These are phyloP conservation scores for Toxotes jaculatrix DNA, from an alignment of 2,113 vertebrate genomes.

Conservation along the genomic window DNA sequence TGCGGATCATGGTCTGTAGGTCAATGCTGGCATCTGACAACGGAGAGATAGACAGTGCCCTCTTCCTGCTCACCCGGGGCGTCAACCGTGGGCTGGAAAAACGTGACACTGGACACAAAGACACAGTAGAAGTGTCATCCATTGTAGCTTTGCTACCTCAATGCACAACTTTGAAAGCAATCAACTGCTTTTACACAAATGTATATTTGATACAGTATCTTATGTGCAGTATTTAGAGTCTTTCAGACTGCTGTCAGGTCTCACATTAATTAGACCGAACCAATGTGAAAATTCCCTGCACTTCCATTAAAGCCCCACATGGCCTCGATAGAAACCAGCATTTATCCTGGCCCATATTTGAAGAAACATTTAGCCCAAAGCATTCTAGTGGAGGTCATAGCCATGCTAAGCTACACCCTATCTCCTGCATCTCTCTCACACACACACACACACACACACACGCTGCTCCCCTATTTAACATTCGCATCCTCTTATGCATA, in stretches of 20 bases:
- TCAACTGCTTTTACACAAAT: not conserved
- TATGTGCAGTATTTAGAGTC: not conserved
- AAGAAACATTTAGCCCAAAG: constrained; percentile 26
- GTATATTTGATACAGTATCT: not conserved
- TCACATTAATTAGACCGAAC: not conserved
- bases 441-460: constrained; percentile 24
- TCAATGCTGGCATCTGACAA: constrained; percentile 98
- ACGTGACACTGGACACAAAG: constrained; percentile 89
- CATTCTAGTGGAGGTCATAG: constrained; percentile 65
- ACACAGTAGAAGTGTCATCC: not conserved
- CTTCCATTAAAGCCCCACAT: not conserved
- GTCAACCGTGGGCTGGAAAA: constrained; percentile 96
- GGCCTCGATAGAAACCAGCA: constrained; percentile 12
- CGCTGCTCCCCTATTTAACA: constrained; percentile 65
- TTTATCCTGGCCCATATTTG: constrained; percentile 24
- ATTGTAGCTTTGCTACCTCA: not conserved
- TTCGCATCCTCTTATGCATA: constrained; percentile 80
- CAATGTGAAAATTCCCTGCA: not conserved
- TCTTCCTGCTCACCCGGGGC: constrained; percentile 93
- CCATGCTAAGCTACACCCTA: constrained; percentile 62
- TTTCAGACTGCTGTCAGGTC: not conserved
- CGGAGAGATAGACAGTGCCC: constrained; percentile 95
- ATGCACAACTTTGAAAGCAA: not conserved
- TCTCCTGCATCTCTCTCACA: constrained; percentile 69
- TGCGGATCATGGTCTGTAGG: constrained; percentile 99